Base-by-base conservation (phyloP, 2,888 invertebrate genomes). In the Meloe dianella region DNA sequence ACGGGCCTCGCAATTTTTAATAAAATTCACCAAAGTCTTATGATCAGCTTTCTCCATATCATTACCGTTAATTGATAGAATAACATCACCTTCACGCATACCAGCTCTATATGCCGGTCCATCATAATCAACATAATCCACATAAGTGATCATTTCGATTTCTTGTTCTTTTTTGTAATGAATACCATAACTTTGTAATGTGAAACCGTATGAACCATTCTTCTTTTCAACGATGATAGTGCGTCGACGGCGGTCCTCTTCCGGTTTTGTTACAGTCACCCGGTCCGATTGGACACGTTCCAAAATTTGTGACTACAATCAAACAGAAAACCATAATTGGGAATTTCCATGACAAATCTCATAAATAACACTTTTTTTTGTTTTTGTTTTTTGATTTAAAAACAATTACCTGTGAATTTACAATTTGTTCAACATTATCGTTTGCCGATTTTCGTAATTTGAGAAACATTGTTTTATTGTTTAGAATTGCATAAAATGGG, bases 21-120 rank as follows among this genome's bases (percentile, higher is more conserved):
- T 97, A 79, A 94, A 95, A 77, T 90, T 90, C n/a, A 98, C 97
- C 73, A 98, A 88, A 61, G 94, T 91, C 80, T 94, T 91, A 84
- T 98, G 98, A 80, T 96, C 95, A n/a, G 94, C 93, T 75, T 93
- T 91, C 82, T 97, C 97, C 89, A 98, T 95, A 80, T 95, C 96
- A 57, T 90, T 90, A n/a, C 97, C 97, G 84, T 98, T 97, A 77
- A 98, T 97, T 57, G 97, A 95, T 47, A 98, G 86, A 77, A 98
- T 97, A 54, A 98, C 97, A 83, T 98, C 98, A 17, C 98, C 98
- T 84, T 96, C 94, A 10, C 96, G 88, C 93, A 98, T 95, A 7
- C 98, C 98, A 0, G 97, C 94, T 70, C 90, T 88, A 78, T 93
- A 94, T 0, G 98, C 97, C 0, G 97, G 93, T 0, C 97, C 97